Base-by-base conservation (phyloP, 2,113 vertebrate genomes). In the Sprattus sprattus region DNA sequence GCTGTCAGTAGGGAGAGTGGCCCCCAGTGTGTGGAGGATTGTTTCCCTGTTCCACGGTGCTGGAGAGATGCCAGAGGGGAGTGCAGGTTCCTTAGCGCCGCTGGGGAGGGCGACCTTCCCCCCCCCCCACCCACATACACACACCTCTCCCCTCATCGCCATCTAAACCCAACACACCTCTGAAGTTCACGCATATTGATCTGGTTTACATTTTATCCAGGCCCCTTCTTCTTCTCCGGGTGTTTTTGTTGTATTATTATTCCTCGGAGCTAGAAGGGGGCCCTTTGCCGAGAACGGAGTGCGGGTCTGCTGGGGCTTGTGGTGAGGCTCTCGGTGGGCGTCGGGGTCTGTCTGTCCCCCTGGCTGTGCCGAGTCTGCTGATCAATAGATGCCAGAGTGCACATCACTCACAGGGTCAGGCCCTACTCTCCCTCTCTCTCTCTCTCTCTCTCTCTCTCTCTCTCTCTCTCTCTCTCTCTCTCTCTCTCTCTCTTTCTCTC, bases 351-450 rank as follows among this genome's bases (percentile, higher is more conserved):
- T 86, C 81, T 86, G 81, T 81, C 45, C 84, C 80, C 75, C 83
- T 82, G 45, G 83, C 45, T 46, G 83, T 83, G 81, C 81, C 78
- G 81, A 81, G 64, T n/a, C 49, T 83, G 57, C 50, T 85, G 85
- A 89, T 88, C 88, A 52, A 90, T 90, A 88, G 57, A 83, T 89
- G 86, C 87, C 89, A 89, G 83, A 57, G 86, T 57, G 86, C 47
- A 71, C 83, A 57, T 86, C 45, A 85, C 81, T 60, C 45, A 50
- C 54, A 52, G 83, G 84, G 83, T 88, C 54, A 81, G 85, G 71
- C 81, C 52, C 39, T 15, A n/a, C 57, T 86, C 83, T 3, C 60
- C 71, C 16, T 6, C 60, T 71, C 64, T 28, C 64, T 71, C 64
- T 28, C 75, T 52, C 75, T 82, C 80, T 46, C 60, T 80, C 16